Evolutionary conservation across 2,888 invertebrate species (phyloP).

Genomic region (Drosophila formosana): DNA sequence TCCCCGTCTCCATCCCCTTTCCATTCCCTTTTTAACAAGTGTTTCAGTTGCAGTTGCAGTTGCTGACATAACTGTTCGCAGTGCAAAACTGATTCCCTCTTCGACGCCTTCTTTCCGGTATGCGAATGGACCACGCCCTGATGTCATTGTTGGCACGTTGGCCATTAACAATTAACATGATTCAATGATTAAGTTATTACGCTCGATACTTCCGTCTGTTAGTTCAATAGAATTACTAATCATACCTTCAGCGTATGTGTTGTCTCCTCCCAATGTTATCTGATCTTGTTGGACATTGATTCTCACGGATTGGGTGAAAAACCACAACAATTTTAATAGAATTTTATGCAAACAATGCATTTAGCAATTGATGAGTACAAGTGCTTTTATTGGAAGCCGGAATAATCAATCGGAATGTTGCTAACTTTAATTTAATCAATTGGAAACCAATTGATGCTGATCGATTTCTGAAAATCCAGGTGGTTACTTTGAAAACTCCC

Average conservation of each 20-base stretch:
- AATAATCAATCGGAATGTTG: conserved; percentile 49
- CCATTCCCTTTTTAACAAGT: conserved; percentile 29
- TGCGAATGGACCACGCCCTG: conserved; percentile 45
- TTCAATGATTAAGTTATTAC: conserved; percentile 75
- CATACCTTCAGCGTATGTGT: conserved; percentile 23
- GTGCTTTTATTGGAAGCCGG: conserved; percentile 44
- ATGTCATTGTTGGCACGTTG: conserved; percentile 40
- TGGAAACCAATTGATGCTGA: not conserved
- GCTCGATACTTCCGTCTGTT: conserved; percentile 66
- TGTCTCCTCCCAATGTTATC: conserved; percentile 46
- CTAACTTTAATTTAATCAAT: not conserved
- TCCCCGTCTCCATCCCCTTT: not conserved
- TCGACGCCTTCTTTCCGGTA: conserved; percentile 21
- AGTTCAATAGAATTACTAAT: conserved; percentile 65
- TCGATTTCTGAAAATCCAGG: conserved; percentile 28
- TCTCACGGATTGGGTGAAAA: conserved; percentile 68
- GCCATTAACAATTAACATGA: conserved; percentile 36
- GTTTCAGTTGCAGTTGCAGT: conserved; percentile 41
- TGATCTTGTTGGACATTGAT: conserved; percentile 69
- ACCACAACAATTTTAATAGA: conserved; percentile 73
- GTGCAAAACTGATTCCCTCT: conserved; percentile 27
- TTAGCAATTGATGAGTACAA: conserved; percentile 53
- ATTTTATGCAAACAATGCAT: conserved; percentile 56
- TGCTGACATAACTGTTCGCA: conserved; percentile 58
- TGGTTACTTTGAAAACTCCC: conserved; percentile 5